These are phyloP conservation scores for Parotocinclus haroldoi DNA, from an alignment of 2,797 vertebrate species.

Conservation along the genomic window DNA sequence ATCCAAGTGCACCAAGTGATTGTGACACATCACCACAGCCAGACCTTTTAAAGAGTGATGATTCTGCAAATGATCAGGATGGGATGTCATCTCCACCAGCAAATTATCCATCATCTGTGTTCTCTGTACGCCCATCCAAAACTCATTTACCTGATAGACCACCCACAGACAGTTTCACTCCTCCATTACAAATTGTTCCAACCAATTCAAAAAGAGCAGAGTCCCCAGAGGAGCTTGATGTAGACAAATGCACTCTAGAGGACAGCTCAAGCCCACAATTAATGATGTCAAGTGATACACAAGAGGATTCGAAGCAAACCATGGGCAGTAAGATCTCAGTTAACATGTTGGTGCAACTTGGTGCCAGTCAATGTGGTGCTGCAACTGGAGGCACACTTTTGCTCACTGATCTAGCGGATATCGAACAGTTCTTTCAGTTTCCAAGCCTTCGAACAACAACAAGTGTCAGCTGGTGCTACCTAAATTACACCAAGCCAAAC, in stretches of 20 bases:
- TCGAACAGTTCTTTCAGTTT: constrained; percentile 87
- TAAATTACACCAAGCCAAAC: constrained; percentile 95
- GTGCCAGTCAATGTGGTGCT: constrained; percentile 70
- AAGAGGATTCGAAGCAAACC: constrained; percentile 63
- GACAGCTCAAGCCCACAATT: constrained; percentile 82
- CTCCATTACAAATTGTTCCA: constrained; percentile 82
- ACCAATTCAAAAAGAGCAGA: constrained; percentile 77
- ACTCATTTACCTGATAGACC: constrained; percentile 70
- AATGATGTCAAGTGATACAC: constrained; percentile 70
- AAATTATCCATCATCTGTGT: constrained; percentile 57
- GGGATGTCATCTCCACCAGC: constrained; percentile 71
- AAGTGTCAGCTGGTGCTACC: constrained; percentile 96
- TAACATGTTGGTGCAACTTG: constrained; percentile 80
- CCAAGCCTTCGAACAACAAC: constrained; percentile 91
- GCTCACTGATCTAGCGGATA: constrained; percentile 80
- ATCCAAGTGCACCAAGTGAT: constrained; percentile 76
- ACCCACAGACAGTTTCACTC: constrained; percentile 77
- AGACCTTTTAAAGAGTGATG: constrained; percentile 76
- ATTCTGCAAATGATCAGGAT: constrained; percentile 81
- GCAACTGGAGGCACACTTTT: constrained; percentile 72
- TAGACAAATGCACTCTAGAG: constrained; percentile 82
- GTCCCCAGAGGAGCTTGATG: constrained; percentile 85
- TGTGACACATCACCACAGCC: constrained; percentile 70
- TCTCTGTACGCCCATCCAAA: constrained; percentile 66
- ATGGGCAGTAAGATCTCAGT: constrained; percentile 68